phyloP scores from a whole-genome alignment of 2,113 vertebrate genomes.

The Pseudorhombus dupliciocellatus region DNA sequence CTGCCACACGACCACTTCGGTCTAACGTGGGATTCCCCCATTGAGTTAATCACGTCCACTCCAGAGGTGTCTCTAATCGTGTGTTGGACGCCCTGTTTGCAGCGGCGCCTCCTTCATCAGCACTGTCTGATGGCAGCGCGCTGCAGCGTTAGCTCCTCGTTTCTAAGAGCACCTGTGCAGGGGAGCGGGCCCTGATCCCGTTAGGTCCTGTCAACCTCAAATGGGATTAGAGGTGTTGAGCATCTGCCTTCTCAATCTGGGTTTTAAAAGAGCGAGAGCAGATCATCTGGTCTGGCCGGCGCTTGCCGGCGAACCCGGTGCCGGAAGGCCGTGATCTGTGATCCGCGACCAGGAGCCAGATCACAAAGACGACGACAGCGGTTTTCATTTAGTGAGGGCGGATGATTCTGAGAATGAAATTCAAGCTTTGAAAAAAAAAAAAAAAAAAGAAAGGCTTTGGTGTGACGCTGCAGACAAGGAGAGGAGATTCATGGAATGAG shows the following conservation, averaged over 20 bases:
- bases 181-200: conserved; percentile 65
- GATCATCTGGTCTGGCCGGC: conserved; percentile 33
- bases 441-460: neutral
- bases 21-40: conserved; percentile 46
- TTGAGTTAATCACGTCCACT: conserved; percentile 40
- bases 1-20: conserved; percentile 26
- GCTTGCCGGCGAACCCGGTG: conserved; percentile 43
- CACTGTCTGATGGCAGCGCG: conserved; percentile 18
- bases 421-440: too few relatives aligned
- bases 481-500: conserved; percentile 59
- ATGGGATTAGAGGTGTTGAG: conserved; percentile 78
- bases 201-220: conserved; percentile 68
- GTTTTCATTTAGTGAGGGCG: neutral
- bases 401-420: neutral
- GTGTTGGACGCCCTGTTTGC: conserved; percentile 26
- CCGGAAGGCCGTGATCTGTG: conserved; percentile 24
- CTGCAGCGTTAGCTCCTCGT: conserved; percentile 52
- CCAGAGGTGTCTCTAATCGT: conserved; percentile 4
- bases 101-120: neutral
- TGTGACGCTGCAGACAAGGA: conserved; percentile 23
- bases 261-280: conserved; percentile 47
- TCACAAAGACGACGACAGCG: neutral
- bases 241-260: conserved; percentile 72
- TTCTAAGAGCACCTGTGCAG: conserved; percentile 9
- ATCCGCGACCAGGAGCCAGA: conserved; percentile 5